Base-by-base conservation (phyloP, 64 coral and sea anemone genomes). In the Porites australiensis region DNA sequence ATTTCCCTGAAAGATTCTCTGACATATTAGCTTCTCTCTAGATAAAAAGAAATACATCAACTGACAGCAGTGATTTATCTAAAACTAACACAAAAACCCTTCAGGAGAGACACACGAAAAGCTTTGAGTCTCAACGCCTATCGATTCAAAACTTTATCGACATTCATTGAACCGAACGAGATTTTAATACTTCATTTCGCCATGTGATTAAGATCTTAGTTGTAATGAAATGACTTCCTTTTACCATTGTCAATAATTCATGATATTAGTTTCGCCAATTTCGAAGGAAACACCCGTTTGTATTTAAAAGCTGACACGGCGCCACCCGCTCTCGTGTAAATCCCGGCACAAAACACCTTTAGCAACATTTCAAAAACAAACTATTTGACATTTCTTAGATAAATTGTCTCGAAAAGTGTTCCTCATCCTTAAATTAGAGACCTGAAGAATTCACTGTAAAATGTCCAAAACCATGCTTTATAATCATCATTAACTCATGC, bases 191-290 rank as follows among this genome's bases (percentile, higher is more conserved):
- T 64, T 6, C 13, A 66, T 49, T 83, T 83, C 79, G 12, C 18
- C 6, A 68, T n/a, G 81, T 49, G 27, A 52, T 67, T 50, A 4
- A 45, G 16, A 84, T 84, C 69, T 69, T 69, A 84, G 67, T 69
- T 10, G 64, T 82, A 61, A 4, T 43, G 69, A 68, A 51, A 49
- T 16, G 62, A 68, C 50, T 66, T 45, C 16, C 8, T 69, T 65
- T n/a, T 14, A 20, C 69, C 62, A 11, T 13, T 50, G 4, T 84
- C 18, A 84, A 84, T 84, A 51, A 84, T 84, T 84, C n/a, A 84
- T 22, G 18, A 84, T 5, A 18, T 7, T 13, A 6, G 45, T 52
- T 69, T 67, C 11, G 81, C 81, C 46, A 37, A 68, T 49, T 4
- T 69, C 20, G 49, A 47, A 52, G 6, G 63, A 4, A 68, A 18